phyloP scores from a whole-genome alignment of 2,113 vertebrate species.

The Syngnathus floridae region DNA sequence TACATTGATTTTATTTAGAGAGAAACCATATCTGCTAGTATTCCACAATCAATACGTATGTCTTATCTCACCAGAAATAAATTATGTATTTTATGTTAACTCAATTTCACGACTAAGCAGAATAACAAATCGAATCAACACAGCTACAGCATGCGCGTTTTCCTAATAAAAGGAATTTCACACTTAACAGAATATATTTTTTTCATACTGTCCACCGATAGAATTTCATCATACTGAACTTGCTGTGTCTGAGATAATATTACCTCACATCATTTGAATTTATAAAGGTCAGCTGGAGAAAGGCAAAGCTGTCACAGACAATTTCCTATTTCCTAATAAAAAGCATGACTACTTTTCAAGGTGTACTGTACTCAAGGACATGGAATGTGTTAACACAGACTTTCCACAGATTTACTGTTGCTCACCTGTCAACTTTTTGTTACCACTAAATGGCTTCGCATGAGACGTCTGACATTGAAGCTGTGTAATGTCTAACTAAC shows the following conservation, averaged over 20 bases:
- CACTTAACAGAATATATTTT: neutral
- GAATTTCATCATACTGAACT: neutral
- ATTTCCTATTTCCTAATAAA: conserved; percentile 12
- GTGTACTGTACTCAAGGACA: conserved; percentile 1
- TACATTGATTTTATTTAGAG: no score
- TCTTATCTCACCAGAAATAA: conserved; percentile 3
- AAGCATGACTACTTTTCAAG: conserved; percentile 17
- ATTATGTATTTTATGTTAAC: neutral
- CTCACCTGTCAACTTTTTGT: conserved; percentile 5
- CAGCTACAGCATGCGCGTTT: neutral
- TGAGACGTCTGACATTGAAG: conserved; percentile 5
- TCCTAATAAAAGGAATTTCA: neutral
- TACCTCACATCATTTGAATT: conserved; percentile 16
- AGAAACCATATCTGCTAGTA: neutral
- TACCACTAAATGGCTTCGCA: neutral
- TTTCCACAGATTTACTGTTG: conserved; percentile 5
- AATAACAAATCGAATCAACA: neutral
- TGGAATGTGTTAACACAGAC: neutral
- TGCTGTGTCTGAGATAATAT: conserved; percentile 8
- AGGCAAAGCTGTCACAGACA: conserved; percentile 11
- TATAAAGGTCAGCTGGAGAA: conserved; percentile 21
- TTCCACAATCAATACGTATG: conserved; percentile 1
- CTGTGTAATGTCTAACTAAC: conserved; percentile 1
- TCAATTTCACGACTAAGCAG: neutral
- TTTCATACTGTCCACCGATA: neutral